Conservation (phyloP, 2,888 invertebrate species). For the Steromphala cineraria region DNA sequence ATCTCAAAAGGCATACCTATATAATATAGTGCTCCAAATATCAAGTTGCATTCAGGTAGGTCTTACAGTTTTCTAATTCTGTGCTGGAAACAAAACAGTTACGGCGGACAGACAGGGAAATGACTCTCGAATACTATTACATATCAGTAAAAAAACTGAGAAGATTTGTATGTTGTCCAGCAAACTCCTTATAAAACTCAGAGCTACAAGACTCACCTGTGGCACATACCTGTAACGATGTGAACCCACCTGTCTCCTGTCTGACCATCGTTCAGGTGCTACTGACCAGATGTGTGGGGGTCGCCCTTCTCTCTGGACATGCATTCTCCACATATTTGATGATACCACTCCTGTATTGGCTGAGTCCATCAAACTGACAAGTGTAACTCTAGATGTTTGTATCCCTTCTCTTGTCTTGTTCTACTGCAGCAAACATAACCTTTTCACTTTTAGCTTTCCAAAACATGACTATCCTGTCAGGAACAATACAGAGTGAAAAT, state of each 20-base stretch:
- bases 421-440: background rate
- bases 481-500: too few species aligned
- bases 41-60: too few species aligned
- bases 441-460: background rate
- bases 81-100: too few species aligned
- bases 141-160: too few species aligned
- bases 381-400: background rate
- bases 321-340: slow-evolving; percentile 18
- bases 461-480: background rate
- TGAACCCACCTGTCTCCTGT: background rate
- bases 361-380: background rate
- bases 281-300: background rate
- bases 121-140: too few species aligned
- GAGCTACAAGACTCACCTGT: background rate
- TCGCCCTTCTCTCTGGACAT: background rate
- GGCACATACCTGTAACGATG: background rate
- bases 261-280: background rate
- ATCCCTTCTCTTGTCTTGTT: background rate
- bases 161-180: too few species aligned
- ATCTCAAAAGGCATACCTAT: too few species aligned
- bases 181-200: too few species aligned
- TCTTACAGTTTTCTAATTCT: too few species aligned
- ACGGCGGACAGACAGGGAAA: too few species aligned
- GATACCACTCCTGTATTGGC: slow-evolving; percentile 11
- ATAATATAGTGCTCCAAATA: too few species aligned